Percentiles rank a stretch among this genome's conserved stretches.
These are phyloP conservation scores for Drosophila prostipennis DNA, from an alignment of 2,888 invertebrate genomes.

Conservation along the genomic window DNA sequence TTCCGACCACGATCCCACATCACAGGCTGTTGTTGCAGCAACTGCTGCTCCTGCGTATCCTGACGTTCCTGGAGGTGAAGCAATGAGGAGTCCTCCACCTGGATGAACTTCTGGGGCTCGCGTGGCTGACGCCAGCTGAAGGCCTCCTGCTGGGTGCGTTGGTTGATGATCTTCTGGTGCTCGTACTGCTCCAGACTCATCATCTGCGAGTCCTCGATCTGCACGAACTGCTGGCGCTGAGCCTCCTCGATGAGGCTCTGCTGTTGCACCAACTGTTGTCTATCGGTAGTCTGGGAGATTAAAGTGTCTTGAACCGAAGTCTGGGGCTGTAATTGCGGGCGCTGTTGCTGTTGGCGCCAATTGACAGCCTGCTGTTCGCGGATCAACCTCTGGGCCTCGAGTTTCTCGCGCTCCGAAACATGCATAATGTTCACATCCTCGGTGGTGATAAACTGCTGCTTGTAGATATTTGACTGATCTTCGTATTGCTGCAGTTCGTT, in stretches of 20 bases:
- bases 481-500: slow-evolving; percentile 82
- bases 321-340: slow-evolving; percentile 69
- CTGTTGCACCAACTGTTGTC: slow-evolving; percentile 64
- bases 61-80: slow-evolving; percentile 71
- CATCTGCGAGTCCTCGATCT: slow-evolving; percentile 75
- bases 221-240: slow-evolving; percentile 72
- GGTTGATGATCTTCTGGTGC: slow-evolving; percentile 62
- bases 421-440: slow-evolving; percentile 82
- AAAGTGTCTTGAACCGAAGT: slow-evolving; percentile 74
- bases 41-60: slow-evolving; percentile 73
- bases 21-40: slow-evolving; percentile 78
- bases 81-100: slow-evolving; percentile 74
- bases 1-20: slow-evolving; percentile 84
- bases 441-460: slow-evolving; percentile 79
- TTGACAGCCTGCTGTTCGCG: slow-evolving; percentile 81
- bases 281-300: slow-evolving; percentile 59
- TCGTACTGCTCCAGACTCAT: slow-evolving; percentile 77
- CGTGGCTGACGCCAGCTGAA: slow-evolving; percentile 82
- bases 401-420: slow-evolving; percentile 81
- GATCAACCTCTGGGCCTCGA: slow-evolving; percentile 81
- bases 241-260: slow-evolving; percentile 76
- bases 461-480: slow-evolving; percentile 68
- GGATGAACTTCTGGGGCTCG: slow-evolving; percentile 73
- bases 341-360: slow-evolving; percentile 76
- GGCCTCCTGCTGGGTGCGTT: slow-evolving; percentile 67